Base-by-base conservation (phyloP, 2,797 vertebrate species). In the Liparis tanakae region DNA sequence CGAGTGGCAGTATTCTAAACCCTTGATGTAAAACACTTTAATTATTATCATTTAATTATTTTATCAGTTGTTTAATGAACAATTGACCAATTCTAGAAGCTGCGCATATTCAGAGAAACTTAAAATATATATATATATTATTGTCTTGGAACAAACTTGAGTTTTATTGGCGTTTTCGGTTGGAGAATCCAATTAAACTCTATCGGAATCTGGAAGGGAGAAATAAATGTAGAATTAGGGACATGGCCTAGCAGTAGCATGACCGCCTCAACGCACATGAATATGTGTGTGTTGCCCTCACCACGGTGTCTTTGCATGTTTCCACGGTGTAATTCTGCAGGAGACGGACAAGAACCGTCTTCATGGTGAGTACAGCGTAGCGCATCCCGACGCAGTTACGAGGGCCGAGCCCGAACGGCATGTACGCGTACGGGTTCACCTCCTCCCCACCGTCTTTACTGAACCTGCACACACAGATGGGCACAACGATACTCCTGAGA, bases 301-400 rank as follows among this genome's bases (percentile, higher is more conserved):
- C 95, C 87, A 86, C 34, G 0, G 94, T 96, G 25, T 97, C 95
- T 69, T 92, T 88, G 90, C 95, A 96, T 0, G 92, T 89, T 63
- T 93, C 90, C 74, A 97, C 56, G 30, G 81, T 92, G 91, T 96
- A 96, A 12, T 64, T 79, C 81, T 96, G 95, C 75, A 97, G 58
- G 0, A 97, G 39, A 51, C 84, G 65, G 5, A 55, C 0, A 0
- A 95, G 2, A 1, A 93, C 75, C 2, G 92, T 69, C 84, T 97
- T 97, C 70, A 96, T 77, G n/a, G 59, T 80, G 15, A 96, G 85
- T 51, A 96, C 17, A 1, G 94, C 95, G 71, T 95, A 97, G 10
- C 95, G 89, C 95, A 96, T 95, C 60, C 95, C 95, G 0, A 97
- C 36, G 74, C 96, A 96, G 88, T 97, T 97, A 17, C 95, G 92